Base-by-base conservation (phyloP, 2,888 invertebrate genomes). In the Netelia fuscicornis region DNA sequence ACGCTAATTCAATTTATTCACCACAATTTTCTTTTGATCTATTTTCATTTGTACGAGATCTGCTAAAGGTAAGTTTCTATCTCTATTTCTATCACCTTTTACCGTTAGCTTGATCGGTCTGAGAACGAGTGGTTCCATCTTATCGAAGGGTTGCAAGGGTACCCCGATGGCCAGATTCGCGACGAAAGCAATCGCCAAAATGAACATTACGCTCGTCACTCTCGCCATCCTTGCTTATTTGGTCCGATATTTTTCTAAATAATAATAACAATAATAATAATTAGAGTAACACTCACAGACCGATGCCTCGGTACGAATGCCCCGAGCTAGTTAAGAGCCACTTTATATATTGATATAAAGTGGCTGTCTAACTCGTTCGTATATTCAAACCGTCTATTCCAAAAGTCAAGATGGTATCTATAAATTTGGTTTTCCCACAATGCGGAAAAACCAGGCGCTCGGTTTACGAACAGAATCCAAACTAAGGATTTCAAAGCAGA, bases 91-190 rank as follows among this genome's bases (percentile, higher is more conserved):
- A 94, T 92, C 91, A 96, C 96, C 95, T 90, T 96, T 96, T 60
- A 96, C 95, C 0, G 96, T 95, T 0, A 96, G 95, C 67, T 95
- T 94, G 0, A 96, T 90, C 80, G 96, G 96, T 90, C 92, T 94
- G 0, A 96, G 96, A 87, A 94, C 94, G 52, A 96, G 94, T 2
- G 95, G 95, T 90, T 96, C 95, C 0, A 96, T 92, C 79, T 94
- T 95, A 0, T 96, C 86, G 2, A 52, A 42, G 2, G 87, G 87
- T n/a, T 87, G 88, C 44, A 44, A 54, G 25, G 79, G 86, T 17
- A 60, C 62, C 11, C 82, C 71, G 48, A 23, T 23, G 2, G 56
- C 64, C 13, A 58, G 30, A 54, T 74, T 52, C 1, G 10, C 78
- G 37, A 60, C 10, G 6, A 64, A 44, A 6, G 65, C 25, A 52